Base-by-base conservation (phyloP, 2,113 vertebrate species). In the Pterocles orientalis region DNA sequence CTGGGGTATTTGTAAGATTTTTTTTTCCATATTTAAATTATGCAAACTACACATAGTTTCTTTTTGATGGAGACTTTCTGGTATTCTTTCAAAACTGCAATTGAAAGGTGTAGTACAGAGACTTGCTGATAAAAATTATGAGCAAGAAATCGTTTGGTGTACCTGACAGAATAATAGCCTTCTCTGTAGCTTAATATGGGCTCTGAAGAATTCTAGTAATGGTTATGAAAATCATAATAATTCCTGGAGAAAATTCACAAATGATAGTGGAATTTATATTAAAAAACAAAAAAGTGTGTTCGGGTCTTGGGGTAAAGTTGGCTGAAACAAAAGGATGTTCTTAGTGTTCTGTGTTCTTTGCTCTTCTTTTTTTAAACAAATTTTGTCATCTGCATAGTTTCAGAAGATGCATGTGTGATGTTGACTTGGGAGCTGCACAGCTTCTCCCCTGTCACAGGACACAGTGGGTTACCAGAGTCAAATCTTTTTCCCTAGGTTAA, bases 31-130 rank as follows among this genome's bases (percentile, higher is more conserved):
- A 28, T 56, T 62, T 45, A 58, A 62, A 14, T 78, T 33, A 5
- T 4, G 9, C 18, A 33, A 2, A 29, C 26, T 56, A 1, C 6
- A 2, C 10, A 0, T 48, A 10, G 6, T 47, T 82, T 68, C 3
- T 69, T 78, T 43, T 56, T 60, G 20, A 19, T 57, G 31, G 48
- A 60, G 33, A 7, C 21, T 82, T 89, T 26, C 6, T 47, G 48
- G 20, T 60, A 2, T 18, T 39, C 14, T 82, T 75, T 78, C 65
- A 45, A 21, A 78, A 60, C 26, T 75, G 5, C 13, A 41, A 0
- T 39, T 64, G 12, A 19, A 41, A 23, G 20, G 20, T 8, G 13
- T 64, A 26, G 12, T 36, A 21, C 23, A 41, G 60, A 65, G 33
- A 17, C 16, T 57, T 53, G 4, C 6, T 0, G 3, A 0, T 82